Conservation (phyloP, 2,888 invertebrate species). For the Macropis europaea region DNA sequence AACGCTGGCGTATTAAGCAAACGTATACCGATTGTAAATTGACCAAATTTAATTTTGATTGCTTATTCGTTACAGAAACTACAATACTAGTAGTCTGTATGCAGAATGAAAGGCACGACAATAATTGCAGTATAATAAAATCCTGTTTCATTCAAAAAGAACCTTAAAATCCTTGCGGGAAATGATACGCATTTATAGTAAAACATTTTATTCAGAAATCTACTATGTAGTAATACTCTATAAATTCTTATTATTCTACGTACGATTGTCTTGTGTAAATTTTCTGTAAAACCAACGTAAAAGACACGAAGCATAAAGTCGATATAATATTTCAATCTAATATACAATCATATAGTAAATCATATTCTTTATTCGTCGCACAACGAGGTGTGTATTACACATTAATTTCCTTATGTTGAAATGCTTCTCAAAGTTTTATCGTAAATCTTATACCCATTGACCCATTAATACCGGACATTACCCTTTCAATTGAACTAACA, state of each 20-base stretch:
- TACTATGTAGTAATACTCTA: not conserved
- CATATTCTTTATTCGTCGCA: no score
- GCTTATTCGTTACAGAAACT: constrained; percentile 33
- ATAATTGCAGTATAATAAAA: constrained; percentile 65
- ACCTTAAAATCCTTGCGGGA: constrained; percentile 48
- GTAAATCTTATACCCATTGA: not conserved
- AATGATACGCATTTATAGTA: not conserved
- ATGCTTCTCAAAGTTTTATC: not conserved
- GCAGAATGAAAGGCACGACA: constrained; percentile 65
- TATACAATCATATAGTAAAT: no score
- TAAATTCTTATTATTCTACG: not conserved
- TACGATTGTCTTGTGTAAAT: not conserved
- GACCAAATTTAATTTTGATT: constrained; percentile 37
- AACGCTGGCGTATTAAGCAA: constrained; percentile 14
- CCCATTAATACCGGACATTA: not conserved
- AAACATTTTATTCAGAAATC: not conserved
- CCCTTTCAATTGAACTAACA: not conserved
- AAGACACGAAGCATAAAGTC: no score
- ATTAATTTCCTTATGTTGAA: not conserved
- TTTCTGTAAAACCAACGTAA: not conserved
- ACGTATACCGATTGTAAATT: constrained; percentile 38
- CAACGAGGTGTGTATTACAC: not conserved
- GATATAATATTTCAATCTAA: no score
- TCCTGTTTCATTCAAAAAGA: constrained; percentile 33
- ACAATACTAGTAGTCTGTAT: constrained; percentile 50